Evolutionary conservation across 2,797 vertebrate genomes (phyloP).

Genomic region (Anabacerthia variegaticeps): DNA sequence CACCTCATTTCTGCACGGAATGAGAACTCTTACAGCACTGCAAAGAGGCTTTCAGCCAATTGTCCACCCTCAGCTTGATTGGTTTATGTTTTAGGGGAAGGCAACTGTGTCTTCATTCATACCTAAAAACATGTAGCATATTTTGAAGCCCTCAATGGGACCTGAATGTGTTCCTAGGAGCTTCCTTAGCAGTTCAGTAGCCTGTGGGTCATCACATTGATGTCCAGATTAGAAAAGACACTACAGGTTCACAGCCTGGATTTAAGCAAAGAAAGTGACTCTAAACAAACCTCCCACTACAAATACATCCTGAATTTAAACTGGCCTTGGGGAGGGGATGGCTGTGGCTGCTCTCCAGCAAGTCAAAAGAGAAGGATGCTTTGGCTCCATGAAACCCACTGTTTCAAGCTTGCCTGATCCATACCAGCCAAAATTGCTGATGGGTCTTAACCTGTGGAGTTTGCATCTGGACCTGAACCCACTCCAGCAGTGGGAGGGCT

Average conservation of each 20-base stretch:
- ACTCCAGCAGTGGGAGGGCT: background rate
- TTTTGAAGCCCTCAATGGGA: background rate
- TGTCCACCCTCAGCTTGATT: background rate
- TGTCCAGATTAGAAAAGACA: background rate
- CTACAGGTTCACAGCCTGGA: background rate
- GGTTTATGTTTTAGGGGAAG: background rate
- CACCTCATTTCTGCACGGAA: background rate
- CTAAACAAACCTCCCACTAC: background rate
- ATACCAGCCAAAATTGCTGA: background rate
- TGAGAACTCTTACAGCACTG: background rate
- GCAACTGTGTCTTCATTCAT: fast-evolving
- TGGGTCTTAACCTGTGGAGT: background rate
- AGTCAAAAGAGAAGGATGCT: background rate
- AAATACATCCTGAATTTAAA: background rate
- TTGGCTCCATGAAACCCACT: background rate
- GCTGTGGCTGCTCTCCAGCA: background rate
- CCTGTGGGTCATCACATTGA: background rate
- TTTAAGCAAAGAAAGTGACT: background rate
- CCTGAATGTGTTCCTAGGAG: background rate
- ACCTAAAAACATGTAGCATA: background rate
- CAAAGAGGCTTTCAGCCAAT: background rate
- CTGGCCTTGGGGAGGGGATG: background rate
- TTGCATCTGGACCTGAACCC: background rate
- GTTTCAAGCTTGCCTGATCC: background rate
- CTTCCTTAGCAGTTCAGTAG: background rate